Evolutionary conservation across 2,797 vertebrate species (phyloP).

Genomic region (Sandelia bainsii): DNA sequence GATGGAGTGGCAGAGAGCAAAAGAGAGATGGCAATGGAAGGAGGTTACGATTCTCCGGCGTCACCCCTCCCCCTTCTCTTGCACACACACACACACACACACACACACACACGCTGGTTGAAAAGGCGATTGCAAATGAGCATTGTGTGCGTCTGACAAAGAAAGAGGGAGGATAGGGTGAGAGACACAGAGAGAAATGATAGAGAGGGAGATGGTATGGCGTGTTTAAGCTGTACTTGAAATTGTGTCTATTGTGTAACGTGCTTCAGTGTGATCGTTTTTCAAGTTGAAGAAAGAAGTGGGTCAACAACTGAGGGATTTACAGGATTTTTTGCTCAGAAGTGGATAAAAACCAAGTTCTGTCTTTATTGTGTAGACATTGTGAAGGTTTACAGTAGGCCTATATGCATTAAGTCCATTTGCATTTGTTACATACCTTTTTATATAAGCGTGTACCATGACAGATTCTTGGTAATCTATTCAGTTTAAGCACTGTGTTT

Average conservation of each 20-base stretch:
- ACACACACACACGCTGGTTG: slow-evolving; percentile 38
- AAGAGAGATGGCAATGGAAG: slow-evolving; percentile 53
- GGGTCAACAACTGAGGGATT: slow-evolving; percentile 46
- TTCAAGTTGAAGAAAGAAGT: slow-evolving; percentile 47
- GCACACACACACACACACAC: slow-evolving; percentile 23
- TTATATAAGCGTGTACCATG: slow-evolving; percentile 2
- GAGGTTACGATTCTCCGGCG: slow-evolving; percentile 47
- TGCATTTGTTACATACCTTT: slow-evolving; percentile 17
- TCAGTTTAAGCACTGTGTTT: slow-evolving; percentile 8
- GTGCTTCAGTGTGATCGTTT: slow-evolving; percentile 38
- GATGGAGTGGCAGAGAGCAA: slow-evolving; percentile 41
- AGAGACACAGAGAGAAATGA: slow-evolving; percentile 24
- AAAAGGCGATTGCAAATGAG: slow-evolving; percentile 79
- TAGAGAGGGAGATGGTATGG: slow-evolving; percentile 1
- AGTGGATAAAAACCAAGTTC: slow-evolving; percentile 30
- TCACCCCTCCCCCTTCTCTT: slow-evolving; percentile 63
- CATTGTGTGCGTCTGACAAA: slow-evolving; percentile 69
- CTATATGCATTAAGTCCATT: slow-evolving; percentile 11
- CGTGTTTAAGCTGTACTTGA: slow-evolving; percentile 41
- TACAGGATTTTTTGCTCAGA: slow-evolving; percentile 45
- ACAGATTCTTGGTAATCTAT: not conserved
- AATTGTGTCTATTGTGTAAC: slow-evolving; percentile 45
- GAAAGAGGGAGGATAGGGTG: slow-evolving; percentile 42
- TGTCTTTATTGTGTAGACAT: slow-evolving; percentile 14
- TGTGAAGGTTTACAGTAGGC: slow-evolving; percentile 12